Percentiles rank a stretch among this genome's conserved stretches.
Evolutionary conservation across 2,113 vertebrate genomes (phyloP).

Genomic region (Cynocephalus volans): DNA sequence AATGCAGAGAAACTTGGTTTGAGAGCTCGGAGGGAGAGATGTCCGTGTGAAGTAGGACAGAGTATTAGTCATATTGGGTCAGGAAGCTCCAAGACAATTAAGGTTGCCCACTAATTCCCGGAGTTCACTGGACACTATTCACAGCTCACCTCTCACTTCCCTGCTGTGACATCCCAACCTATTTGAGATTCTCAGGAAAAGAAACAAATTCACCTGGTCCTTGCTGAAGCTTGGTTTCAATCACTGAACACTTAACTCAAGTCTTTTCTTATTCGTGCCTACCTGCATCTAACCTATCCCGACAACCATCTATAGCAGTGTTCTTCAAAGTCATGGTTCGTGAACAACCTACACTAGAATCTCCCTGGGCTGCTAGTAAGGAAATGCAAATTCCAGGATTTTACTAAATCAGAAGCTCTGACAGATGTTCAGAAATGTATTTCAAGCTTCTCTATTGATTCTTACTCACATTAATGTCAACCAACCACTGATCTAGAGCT

Average conservation of each 20-base stretch:
- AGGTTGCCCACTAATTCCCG: not conserved
- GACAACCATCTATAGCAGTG: not conserved
- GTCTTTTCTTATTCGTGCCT: not conserved
- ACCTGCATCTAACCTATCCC: not conserved
- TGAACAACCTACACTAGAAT: not conserved
- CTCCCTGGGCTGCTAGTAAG: not conserved
- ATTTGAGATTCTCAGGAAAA: not conserved
- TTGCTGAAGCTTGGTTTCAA: not conserved
- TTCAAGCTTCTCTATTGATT: not conserved
- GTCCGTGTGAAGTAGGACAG: not conserved
- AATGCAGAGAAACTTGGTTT: not conserved
- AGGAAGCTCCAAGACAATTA: not conserved
- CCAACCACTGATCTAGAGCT: not conserved
- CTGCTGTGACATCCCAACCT: not conserved
- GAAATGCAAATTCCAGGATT: not conserved
- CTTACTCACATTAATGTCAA: not conserved
- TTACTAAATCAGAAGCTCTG: not conserved
- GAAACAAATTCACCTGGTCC: not conserved
- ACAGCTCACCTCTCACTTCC: not conserved
- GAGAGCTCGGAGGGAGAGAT: not conserved
- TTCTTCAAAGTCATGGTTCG: not conserved
- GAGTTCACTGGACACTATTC: not conserved
- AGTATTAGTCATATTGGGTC: not conserved
- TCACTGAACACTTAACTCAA: not conserved
- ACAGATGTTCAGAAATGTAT: not conserved